These are phyloP conservation scores for Theristicus caerulescens DNA, from an alignment of 2,113 vertebrate species.

Conservation along the genomic window DNA sequence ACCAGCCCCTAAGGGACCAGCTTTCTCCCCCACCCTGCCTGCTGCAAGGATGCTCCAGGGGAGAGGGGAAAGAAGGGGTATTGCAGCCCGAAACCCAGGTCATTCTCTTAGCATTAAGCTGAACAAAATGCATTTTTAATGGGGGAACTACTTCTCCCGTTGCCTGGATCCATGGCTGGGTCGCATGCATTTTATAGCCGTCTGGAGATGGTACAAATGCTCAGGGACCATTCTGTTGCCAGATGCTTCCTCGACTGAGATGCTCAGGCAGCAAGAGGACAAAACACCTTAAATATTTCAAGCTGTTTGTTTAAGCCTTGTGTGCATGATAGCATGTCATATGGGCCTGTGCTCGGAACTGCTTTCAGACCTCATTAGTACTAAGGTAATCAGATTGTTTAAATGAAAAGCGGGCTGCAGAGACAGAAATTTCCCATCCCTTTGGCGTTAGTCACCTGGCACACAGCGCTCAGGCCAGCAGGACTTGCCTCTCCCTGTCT, in stretches of 20 bases:
- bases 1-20: neutral
- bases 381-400: neutral
- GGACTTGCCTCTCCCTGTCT: neutral
- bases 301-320: neutral
- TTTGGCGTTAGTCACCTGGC: neutral
- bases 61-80: neutral
- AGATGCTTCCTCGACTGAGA: neutral
- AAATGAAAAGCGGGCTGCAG: neutral
- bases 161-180: neutral
- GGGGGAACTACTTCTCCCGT: neutral
- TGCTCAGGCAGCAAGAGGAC: neutral
- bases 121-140: neutral
- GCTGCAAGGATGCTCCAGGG: neutral
- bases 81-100: neutral
- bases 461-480: neutral
- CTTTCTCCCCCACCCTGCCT: neutral
- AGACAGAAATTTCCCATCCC: neutral
- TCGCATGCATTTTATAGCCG: neutral
- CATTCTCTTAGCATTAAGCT: neutral
- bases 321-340: neutral
- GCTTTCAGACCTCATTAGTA: neutral
- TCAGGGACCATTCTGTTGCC: neutral
- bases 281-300: neutral
- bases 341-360: neutral
- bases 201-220: neutral